These are phyloP conservation scores for Coluber constrictor DNA, from an alignment of 2,797 vertebrate species.

Conservation along the genomic window DNA sequence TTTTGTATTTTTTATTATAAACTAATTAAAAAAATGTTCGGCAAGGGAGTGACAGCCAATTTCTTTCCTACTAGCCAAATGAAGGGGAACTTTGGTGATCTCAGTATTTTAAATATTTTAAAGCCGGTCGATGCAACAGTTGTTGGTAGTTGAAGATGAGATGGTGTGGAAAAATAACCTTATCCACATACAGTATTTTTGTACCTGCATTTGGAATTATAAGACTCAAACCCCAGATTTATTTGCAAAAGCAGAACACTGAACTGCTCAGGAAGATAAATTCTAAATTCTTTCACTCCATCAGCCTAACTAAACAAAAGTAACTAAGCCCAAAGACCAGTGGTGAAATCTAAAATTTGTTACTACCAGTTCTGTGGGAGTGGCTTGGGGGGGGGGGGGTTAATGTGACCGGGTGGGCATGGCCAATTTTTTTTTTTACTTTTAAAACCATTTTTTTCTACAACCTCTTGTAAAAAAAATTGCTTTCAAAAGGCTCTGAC, in stretches of 20 bases:
- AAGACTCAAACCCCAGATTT: background rate
- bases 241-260: background rate
- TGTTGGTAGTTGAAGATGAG: background rate
- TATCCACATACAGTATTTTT: background rate
- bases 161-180: background rate
- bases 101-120: background rate
- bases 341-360: too few relatives aligned
- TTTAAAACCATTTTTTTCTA: too few relatives aligned
- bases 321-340: background rate
- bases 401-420: too few relatives aligned
- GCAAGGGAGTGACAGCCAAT: background rate
- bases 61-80: background rate
- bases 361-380: too few relatives aligned
- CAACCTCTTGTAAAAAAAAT: too few relatives aligned
- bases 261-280: background rate
- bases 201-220: background rate
- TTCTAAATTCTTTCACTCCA: background rate
- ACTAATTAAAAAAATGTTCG: background rate
- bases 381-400: too few relatives aligned
- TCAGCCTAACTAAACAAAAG: background rate
- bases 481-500: too few relatives aligned
- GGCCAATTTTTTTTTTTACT: too few relatives aligned
- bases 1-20: background rate
- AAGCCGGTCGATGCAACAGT: background rate
- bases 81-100: background rate